phyloP scores from a whole-genome alignment of 2,797 vertebrate species.

The Lagorchestes hirsutus region DNA sequence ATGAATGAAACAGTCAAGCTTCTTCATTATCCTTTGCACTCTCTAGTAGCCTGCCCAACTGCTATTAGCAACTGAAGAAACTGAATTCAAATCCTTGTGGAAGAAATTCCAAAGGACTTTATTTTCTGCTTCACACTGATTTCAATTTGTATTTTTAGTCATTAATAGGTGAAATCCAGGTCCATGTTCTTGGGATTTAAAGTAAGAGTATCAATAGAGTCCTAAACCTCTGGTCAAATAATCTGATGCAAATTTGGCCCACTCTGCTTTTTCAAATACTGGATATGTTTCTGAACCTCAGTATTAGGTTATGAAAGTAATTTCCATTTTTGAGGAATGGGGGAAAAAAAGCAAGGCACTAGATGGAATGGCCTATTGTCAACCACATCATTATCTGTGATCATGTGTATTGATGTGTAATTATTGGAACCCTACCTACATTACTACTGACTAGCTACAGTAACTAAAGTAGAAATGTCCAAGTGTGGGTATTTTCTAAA shows the following conservation, averaged over 20 bases:
- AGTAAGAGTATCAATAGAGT: not conserved
- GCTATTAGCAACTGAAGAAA: conserved; percentile 2
- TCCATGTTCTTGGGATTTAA: not conserved
- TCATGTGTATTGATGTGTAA: not conserved
- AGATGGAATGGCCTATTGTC: not conserved
- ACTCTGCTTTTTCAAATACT: conserved; percentile 19
- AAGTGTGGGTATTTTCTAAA: too few relatives aligned
- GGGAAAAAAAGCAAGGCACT: not conserved
- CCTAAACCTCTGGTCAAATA: conserved; percentile 1
- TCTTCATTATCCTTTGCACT: not conserved
- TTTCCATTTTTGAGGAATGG: conserved; percentile 14
- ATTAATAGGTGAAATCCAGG: not conserved
- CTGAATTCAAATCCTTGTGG: not conserved
- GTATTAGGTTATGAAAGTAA: not conserved
- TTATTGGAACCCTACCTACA: not conserved
- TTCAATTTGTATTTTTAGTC: not conserved
- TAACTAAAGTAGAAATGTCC: not conserved
- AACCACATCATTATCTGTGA: not conserved
- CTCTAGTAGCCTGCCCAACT: not conserved
- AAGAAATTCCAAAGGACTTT: not conserved
- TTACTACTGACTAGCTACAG: not conserved
- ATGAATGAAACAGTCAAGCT: conserved; percentile 24
- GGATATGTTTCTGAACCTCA: not conserved
- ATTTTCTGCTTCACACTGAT: not conserved
- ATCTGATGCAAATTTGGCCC: conserved; percentile 37